phyloP scores from a whole-genome alignment of 2,888 invertebrate species.

The Keiferia lycopersicella region DNA sequence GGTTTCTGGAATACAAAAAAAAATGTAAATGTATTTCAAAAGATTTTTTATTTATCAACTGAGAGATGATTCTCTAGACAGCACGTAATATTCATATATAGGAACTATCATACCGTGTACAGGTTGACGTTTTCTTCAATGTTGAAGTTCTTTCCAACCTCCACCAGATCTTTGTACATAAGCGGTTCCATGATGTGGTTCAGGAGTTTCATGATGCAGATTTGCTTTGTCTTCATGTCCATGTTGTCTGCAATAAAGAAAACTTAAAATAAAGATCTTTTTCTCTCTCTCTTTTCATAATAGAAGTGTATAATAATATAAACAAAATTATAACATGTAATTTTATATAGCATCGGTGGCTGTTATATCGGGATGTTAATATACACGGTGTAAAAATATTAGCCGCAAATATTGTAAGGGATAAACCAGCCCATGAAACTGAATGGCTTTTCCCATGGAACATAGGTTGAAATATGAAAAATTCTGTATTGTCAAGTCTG shows the following conservation, averaged over 20 bases:
- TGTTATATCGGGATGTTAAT: no score
- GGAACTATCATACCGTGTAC: conserved; percentile 55
- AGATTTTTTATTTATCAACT: neutral
- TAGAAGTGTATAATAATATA: no score
- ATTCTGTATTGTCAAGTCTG: no score
- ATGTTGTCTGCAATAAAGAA: conserved; percentile 59
- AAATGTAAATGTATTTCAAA: neutral
- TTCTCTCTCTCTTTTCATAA: no score
- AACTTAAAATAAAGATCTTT: no score
- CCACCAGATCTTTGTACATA: conserved; percentile 71
- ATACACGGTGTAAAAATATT: no score
- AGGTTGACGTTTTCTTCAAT: conserved; percentile 65
- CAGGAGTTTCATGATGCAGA: conserved; percentile 72
- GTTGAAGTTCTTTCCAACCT: conserved; percentile 65
- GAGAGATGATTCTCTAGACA: neutral
- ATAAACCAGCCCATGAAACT: no score
- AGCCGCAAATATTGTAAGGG: no score
- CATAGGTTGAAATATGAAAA: no score
- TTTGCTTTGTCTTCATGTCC: conserved; percentile 69
- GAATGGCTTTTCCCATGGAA: no score
- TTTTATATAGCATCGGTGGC: no score
- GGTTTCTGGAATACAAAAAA: conserved; percentile 67
- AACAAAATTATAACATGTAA: no score
- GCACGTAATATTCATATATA: neutral
- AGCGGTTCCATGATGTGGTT: conserved; percentile 76